Evolutionary conservation across 2,113 vertebrate genomes (phyloP), one percentile per base, ranked within the genome.

Genomic region (Jaculus jaculus): DNA sequence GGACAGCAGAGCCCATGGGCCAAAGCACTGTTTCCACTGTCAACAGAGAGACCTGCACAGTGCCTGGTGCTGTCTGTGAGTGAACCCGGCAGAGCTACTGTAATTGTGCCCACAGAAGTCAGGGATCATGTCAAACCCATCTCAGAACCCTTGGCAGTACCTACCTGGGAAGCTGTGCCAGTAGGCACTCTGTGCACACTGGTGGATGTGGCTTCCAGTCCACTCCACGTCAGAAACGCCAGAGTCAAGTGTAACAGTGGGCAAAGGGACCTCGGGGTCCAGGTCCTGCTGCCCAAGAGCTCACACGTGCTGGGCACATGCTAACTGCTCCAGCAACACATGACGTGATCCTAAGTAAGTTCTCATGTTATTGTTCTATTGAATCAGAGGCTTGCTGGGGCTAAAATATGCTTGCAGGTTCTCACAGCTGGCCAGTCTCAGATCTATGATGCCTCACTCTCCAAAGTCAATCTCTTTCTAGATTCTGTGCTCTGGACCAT

Each of bases 181-280:
- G 34, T 24, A n/a, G 71, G 24, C 5, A 13, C 84, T 24, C 4
- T 4, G 9, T 1, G 47, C 32, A 11, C 11, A 20, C 30, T 21
- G 11, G 79, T 3, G 39, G 63, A 28, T 37, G 21, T 51, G 90
- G 84, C 83, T 96, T 92, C 95, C 61, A 37, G 42, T 73, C n/a
- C 18, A 74, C 30, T 94, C 79, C 65, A 58, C 88, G 80, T 90
- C 90, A 37, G 66, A 93, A 63, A n/a, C 77, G 87, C 80, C 28
- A 47, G 90, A 54, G 80, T 23, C 88, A 92, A 72, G 74, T 84
- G 54, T 83, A 89, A 63, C 92, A 74, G 69, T 96, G 69, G n/a
- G n/a, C n/a, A n/a, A n/a, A n/a, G n/a, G n/a, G n/a, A n/a, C n/a
- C n/a, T n/a, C n/a, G n/a, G n/a, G n/a, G n/a, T n/a, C n/a, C n/a